These are phyloP conservation scores for Genyomyrus donnyi DNA, from an alignment of 2,113 vertebrate species.

Conservation along the genomic window DNA sequence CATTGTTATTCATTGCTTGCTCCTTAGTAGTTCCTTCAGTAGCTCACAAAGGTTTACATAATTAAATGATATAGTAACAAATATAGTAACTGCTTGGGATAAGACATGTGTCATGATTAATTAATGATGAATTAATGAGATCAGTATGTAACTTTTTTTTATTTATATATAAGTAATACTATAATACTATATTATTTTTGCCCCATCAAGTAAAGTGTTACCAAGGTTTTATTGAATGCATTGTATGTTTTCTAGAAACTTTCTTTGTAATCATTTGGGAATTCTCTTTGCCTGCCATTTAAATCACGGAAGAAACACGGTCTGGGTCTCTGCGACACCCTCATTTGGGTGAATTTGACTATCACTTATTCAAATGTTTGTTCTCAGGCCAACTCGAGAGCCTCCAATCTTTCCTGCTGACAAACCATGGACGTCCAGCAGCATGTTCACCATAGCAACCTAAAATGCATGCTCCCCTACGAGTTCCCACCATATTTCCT, in stretches of 20 bases:
- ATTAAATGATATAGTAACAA: neutral
- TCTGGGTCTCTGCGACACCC: neutral
- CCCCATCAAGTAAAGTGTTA: neutral
- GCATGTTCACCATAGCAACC: slow-evolving; percentile 11
- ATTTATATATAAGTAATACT: neutral
- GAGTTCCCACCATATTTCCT: neutral
- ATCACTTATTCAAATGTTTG: slow-evolving; percentile 14
- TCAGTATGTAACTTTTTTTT: neutral
- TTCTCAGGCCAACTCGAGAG: neutral
- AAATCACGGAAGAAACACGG: neutral
- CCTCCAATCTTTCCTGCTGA: neutral
- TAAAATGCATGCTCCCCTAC: neutral
- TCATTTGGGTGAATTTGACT: slow-evolving; percentile 18
- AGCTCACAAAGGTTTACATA: neutral
- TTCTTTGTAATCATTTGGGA: neutral
- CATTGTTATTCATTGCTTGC: neutral
- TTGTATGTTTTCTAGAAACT: neutral
- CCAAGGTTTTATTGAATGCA: neutral
- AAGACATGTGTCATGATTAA: neutral
- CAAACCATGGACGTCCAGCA: neutral
- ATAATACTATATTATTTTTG: neutral
- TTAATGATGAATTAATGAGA: neutral
- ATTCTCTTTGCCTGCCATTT: neutral
- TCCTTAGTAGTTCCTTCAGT: neutral
- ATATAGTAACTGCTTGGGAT: neutral